Base-by-base conservation (phyloP, 2,113 vertebrate genomes). In the Menidia beryllina region DNA sequence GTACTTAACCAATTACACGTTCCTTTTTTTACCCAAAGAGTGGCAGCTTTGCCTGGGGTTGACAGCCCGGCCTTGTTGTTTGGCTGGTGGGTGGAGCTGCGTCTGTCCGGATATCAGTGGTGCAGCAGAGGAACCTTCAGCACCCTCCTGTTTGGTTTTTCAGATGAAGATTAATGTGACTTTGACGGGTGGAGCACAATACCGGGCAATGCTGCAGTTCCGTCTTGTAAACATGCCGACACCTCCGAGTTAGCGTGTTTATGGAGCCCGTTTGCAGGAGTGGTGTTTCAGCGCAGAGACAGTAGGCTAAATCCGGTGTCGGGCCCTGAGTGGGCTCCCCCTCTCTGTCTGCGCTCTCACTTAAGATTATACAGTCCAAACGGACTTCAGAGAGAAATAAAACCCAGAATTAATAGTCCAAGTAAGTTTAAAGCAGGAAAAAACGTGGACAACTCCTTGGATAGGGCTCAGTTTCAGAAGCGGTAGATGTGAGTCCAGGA, bases 101-200 rank as follows among this genome's bases (percentile, higher is more conserved):
- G n/a, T n/a, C n/a, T 10, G 10, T 34, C 7, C 7, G 2, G 51
- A 56, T 50, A 36, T 39, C 5, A 15, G 2, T 13, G n/a, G 12
- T 64, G 63, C 41, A 62, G 61, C 58, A 36, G 38, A 23, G 41
- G 55, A 17, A 10, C 20, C 26, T 64, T 55, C 19, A 34, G 7
- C 26, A 9, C 13, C 20, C 7, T 26, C 47, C 59, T 43, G 8
- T 25, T 72, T 45, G 8, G 27, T 73, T 50, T n/a, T 62, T 34
- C 56, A 38, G 51, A 27, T 48, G 24, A 76, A 81, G 77, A 83
- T 80, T 52, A 86, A 86, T 86, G 72, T 64, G 54, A 45, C 56
- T 17, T 62, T 58, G 63, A 58, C 27, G 59, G 53, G 30, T 60
- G 17, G 58, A 60, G 56, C 39, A 53, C 49, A 27, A 51, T 47